A percentile compares a stretch with the other conserved stretches of the same genome.
Conservation (phyloP, 2,797 vertebrate genomes). For the Eremophila alpestris region DNA sequence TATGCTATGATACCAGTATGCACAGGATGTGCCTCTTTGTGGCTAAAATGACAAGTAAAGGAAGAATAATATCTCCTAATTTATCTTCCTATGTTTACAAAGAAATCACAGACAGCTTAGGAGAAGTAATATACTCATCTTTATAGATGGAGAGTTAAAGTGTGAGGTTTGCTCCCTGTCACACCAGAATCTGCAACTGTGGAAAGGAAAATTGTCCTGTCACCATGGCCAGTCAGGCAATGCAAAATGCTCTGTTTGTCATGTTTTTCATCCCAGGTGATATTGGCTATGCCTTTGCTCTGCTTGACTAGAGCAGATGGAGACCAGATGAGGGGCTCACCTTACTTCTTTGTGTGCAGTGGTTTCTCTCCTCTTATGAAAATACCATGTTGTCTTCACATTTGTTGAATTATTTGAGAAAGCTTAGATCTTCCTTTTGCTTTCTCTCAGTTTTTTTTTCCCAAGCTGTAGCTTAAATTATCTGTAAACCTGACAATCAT, state of each 20-base stretch:
- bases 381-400: background rate
- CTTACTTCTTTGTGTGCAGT: background rate
- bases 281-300: background rate
- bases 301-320: background rate
- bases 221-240: fast-evolving
- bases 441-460: background rate
- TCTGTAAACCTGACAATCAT: background rate
- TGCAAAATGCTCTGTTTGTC: background rate
- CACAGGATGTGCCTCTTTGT: background rate
- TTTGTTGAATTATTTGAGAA: background rate
- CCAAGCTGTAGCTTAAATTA: background rate
- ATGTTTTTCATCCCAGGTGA: background rate
- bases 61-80: background rate
- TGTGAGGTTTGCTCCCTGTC: background rate
- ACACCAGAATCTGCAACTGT: background rate
- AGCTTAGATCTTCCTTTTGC: background rate
- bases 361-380: background rate
- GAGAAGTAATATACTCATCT: background rate
- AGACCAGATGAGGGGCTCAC: background rate
- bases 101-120: background rate
- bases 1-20: background rate
- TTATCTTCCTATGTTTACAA: background rate
- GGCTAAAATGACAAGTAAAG: background rate
- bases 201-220: background rate
- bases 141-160: background rate